phyloP scores from a whole-genome alignment of 2,797 vertebrate genomes.

The Pyrocephalus nanus region DNA sequence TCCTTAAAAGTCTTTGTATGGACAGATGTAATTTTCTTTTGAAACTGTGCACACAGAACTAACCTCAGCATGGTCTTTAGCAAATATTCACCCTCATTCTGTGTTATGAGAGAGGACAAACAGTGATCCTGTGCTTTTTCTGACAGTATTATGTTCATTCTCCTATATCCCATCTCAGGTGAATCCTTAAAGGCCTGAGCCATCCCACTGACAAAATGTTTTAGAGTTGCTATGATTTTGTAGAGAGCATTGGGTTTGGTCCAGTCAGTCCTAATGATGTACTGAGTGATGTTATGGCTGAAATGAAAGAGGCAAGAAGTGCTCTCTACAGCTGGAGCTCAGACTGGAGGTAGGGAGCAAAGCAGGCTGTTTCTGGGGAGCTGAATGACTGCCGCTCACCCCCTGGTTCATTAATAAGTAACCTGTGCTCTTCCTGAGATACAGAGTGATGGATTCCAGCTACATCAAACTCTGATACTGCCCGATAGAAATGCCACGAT shows the following conservation, averaged over 20 bases:
- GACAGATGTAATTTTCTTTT: background rate
- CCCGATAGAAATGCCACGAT: background rate
- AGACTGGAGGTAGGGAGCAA: background rate
- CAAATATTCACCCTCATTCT: background rate
- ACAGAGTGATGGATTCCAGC: background rate
- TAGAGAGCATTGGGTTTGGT: slow-evolving; percentile 1
- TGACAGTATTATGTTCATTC: background rate
- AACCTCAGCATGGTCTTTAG: background rate
- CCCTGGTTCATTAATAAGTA: background rate
- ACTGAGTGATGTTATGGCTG: background rate
- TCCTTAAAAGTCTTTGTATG: background rate
- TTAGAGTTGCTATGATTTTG: slow-evolving; percentile 21
- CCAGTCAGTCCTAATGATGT: slow-evolving; percentile 20
- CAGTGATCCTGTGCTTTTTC: background rate
- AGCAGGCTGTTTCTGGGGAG: background rate
- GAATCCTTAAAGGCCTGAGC: background rate
- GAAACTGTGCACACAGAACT: background rate
- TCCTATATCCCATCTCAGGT: background rate
- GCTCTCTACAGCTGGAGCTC: background rate
- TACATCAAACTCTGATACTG: background rate
- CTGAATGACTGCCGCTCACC: background rate
- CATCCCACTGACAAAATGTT: background rate
- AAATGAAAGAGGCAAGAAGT: background rate
- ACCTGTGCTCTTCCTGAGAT: background rate
- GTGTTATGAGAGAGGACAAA: background rate